Conservation (phyloP, 2,888 invertebrate species). For the Hydropsyche betteni region DNA sequence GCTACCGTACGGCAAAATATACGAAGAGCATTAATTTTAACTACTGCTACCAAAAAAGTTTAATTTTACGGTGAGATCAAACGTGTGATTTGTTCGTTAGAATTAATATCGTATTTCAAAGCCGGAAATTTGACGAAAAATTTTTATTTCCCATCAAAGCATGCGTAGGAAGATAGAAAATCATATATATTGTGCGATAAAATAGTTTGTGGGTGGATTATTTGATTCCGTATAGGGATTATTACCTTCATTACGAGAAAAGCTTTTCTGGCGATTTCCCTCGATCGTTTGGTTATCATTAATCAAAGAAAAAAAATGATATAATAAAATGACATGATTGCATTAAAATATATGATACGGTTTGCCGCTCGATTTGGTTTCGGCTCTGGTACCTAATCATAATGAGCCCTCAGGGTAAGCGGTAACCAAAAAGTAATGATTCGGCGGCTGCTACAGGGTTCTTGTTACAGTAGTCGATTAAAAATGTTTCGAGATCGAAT, state of each 20-base stretch:
- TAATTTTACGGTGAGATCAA: constrained; percentile 20
- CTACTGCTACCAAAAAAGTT: neutral
- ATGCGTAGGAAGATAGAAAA: constrained; percentile 5
- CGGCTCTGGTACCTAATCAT: constrained; percentile 47
- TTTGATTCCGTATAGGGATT: constrained; percentile 21
- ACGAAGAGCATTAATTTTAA: constrained; percentile 13
- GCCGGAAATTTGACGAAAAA: constrained; percentile 17
- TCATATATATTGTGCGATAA: neutral
- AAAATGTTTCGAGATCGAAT: no score
- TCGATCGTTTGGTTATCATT: no score
- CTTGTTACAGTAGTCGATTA: constrained; percentile 1
- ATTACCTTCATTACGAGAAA: neutral
- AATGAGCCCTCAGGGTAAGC: constrained; percentile 49
- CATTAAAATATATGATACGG: constrained; percentile 24
- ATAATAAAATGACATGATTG: constrained; percentile 14
- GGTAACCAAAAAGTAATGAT: constrained; percentile 45
- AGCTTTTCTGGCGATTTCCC: no score
- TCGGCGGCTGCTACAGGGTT: constrained; percentile 10
- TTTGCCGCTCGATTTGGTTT: constrained; percentile 39
- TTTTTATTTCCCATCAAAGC: constrained; percentile 9
- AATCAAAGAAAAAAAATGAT: constrained; percentile 24
- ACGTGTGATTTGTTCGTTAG: constrained; percentile 19
- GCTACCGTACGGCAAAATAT: constrained; percentile 8
- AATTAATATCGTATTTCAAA: constrained; percentile 18
- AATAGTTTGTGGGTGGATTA: neutral